Percentiles rank a stretch among this genome's conserved stretches.
These are phyloP conservation scores for Seriola rivoliana DNA, from an alignment of 2,113 vertebrate genomes.

Conservation along the genomic window DNA sequence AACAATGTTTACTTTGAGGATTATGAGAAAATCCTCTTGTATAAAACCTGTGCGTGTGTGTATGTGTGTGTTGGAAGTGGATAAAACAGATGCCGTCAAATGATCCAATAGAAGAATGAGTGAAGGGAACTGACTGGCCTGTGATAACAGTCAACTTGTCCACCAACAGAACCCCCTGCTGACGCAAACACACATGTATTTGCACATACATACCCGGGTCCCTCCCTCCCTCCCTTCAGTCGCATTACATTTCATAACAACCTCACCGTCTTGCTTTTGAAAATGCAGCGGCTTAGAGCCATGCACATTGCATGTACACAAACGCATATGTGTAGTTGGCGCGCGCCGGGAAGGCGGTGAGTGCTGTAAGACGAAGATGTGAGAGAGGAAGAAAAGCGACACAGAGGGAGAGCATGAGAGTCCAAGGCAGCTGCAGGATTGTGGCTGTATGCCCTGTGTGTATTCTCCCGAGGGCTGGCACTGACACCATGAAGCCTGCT, in stretches of 20 bases:
- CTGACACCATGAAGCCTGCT: constrained; percentile 68
- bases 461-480: constrained; percentile 75
- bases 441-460: constrained; percentile 74
- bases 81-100: constrained; percentile 66
- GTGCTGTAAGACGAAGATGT: constrained; percentile 32
- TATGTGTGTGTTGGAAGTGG: constrained; percentile 53
- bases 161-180: constrained; percentile 49
- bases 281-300: constrained; percentile 5
- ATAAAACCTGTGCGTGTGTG: constrained; percentile 42
- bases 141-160: constrained; percentile 55
- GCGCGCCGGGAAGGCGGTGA: constrained; percentile 2
- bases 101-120: constrained; percentile 58
- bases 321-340: constrained; percentile 44
- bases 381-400: constrained; percentile 36
- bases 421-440: constrained; percentile 76
- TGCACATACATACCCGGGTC: constrained; percentile 13
- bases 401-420: constrained; percentile 52
- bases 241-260: constrained; percentile 44
- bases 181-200: constrained; percentile 30
- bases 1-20: constrained; percentile 75
- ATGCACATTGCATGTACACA: constrained; percentile 11
- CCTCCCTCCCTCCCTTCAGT: neutral
- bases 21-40: constrained; percentile 72
- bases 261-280: constrained; percentile 13
- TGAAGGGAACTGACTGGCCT: constrained; percentile 48